phyloP scores from a whole-genome alignment of 2,797 vertebrate genomes.

The Siniperca scherzeri region DNA sequence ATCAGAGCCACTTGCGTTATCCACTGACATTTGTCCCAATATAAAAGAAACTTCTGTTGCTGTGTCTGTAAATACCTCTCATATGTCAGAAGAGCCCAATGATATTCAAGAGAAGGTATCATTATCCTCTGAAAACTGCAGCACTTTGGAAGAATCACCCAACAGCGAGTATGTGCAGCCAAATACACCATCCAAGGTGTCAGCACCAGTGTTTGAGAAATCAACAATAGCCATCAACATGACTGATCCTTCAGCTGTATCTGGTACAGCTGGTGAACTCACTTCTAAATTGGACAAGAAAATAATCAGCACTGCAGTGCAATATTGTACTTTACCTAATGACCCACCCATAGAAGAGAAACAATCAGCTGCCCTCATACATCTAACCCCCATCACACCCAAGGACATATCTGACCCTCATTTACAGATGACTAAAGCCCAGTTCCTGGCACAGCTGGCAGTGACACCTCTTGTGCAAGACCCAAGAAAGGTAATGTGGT shows the following conservation, averaged over 20 bases:
- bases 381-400: constrained; percentile 18
- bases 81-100: constrained; percentile 6
- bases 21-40: not conserved
- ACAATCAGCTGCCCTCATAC: not conserved
- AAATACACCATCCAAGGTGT: not conserved
- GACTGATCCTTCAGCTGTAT: not conserved
- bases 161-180: not conserved
- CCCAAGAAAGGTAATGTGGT: constrained; percentile 54
- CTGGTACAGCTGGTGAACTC: not conserved
- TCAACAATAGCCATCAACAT: not conserved
- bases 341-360: constrained; percentile 1
- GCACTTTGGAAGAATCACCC: not conserved
- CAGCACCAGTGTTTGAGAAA: not conserved
- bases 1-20: not conserved
- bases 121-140: not conserved
- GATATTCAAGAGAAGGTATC: constrained; percentile 7
- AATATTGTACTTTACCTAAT: not conserved
- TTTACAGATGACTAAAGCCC: constrained; percentile 61
- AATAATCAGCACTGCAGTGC: not conserved
- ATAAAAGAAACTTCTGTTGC: constrained; percentile 16
- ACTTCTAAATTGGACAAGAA: not conserved
- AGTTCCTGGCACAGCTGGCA: constrained; percentile 70
- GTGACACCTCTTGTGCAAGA: constrained; percentile 56
- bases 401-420: constrained; percentile 60
- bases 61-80: not conserved